Conservation (phyloP, 2,113 vertebrate species). For the Silurus asotus region DNA sequence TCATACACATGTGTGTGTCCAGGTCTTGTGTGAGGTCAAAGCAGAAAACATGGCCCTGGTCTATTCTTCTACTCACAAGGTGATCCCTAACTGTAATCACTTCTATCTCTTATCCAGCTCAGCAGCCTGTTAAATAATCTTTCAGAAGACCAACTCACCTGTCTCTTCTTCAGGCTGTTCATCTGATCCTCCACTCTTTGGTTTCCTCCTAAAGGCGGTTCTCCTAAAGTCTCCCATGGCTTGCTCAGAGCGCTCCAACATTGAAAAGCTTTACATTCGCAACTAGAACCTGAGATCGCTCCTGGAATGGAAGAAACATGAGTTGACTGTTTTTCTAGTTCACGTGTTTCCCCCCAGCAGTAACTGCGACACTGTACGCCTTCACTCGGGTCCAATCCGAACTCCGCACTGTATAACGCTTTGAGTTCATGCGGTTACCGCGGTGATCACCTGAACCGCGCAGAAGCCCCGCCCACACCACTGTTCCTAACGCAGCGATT, state of each 20-base stretch:
- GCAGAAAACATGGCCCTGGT: not conserved
- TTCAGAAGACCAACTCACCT: conserved; percentile 35
- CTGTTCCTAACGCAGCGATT: not conserved
- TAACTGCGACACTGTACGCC: not conserved
- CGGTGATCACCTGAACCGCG: conserved; percentile 21
- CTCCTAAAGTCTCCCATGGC: conserved; percentile 52
- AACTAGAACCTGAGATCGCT: not conserved
- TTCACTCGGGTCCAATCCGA: not conserved
- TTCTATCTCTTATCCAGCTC: not conserved
- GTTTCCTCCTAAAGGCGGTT: conserved; percentile 51
- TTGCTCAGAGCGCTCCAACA: conserved; percentile 29
- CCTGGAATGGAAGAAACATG: not conserved
- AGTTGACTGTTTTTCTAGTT: not conserved
- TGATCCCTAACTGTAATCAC: not conserved
- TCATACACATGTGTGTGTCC: not conserved
- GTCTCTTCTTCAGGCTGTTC: conserved; percentile 24
- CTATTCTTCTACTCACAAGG: not conserved
- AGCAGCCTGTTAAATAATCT: not conserved
- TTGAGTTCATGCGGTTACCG: conserved; percentile 6
- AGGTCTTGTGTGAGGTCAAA: not conserved
- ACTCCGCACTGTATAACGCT: not conserved
- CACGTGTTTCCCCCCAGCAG: not conserved
- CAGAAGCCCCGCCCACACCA: not conserved
- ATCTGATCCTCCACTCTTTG: conserved; percentile 6
- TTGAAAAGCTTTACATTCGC: conserved; percentile 17